Evolutionary conservation across 2,888 invertebrate species (phyloP).

Genomic region (Blera fallax): DNA sequence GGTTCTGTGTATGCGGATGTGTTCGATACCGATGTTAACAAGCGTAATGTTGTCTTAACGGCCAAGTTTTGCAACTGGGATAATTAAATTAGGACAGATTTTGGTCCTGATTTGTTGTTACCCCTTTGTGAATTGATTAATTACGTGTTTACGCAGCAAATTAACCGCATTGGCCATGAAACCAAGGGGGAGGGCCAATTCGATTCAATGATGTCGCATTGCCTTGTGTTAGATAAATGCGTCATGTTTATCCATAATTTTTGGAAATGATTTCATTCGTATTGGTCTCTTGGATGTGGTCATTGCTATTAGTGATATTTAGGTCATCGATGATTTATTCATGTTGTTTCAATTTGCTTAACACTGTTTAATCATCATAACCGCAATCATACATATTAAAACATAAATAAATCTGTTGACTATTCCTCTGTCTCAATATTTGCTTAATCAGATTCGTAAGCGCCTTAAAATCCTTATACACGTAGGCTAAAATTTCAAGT

Average conservation of each 20-base stretch:
- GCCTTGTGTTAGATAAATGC: background rate
- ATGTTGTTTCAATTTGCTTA: background rate
- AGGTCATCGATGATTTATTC: background rate
- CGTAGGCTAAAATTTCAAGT: too few species aligned
- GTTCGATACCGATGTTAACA: slow-evolving; percentile 26
- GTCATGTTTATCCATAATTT: background rate
- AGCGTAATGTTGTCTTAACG: slow-evolving; percentile 31
- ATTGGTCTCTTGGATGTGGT: background rate
- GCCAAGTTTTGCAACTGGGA: slow-evolving; percentile 7
- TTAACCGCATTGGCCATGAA: slow-evolving; percentile 16
- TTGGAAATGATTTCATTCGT: background rate
- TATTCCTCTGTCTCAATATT: too few species aligned
- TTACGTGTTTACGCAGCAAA: slow-evolving; percentile 29
- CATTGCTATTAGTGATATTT: background rate
- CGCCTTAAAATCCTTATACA: too few species aligned
- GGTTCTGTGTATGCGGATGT: background rate
- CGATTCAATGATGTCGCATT: background rate
- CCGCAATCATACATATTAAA: too few species aligned
- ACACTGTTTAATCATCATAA: too few species aligned
- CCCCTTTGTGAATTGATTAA: slow-evolving; percentile 27
- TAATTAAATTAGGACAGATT: slow-evolving; percentile 36
- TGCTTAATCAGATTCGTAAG: too few species aligned
- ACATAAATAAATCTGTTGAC: too few species aligned
- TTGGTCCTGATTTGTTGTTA: slow-evolving; percentile 30
- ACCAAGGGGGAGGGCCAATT: background rate